Evolutionary conservation across 2,797 vertebrate genomes (phyloP).

Genomic region (Mus caroli): DNA sequence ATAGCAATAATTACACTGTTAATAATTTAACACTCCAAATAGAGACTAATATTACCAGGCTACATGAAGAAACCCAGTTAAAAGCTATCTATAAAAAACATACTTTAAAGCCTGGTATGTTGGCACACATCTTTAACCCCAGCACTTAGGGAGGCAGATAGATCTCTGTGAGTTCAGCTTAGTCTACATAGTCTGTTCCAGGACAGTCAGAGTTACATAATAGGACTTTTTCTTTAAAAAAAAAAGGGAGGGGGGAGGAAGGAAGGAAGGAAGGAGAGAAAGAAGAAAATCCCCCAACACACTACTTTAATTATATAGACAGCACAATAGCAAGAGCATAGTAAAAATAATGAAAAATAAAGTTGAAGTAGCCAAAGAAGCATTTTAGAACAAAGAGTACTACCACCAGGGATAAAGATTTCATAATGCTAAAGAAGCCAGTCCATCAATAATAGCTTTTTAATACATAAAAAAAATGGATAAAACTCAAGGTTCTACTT

Average conservation of each 20-base stretch:
- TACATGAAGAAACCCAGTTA: background rate
- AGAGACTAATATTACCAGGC: background rate
- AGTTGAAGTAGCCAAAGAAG: background rate
- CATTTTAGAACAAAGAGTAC: background rate
- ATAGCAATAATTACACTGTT: background rate
- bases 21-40: background rate
- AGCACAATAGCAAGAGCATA: background rate
- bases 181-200: background rate
- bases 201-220: background rate
- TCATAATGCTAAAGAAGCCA: background rate
- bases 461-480: background rate
- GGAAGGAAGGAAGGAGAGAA: accelerated
- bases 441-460: background rate
- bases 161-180: background rate
- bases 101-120: background rate
- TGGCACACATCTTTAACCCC: background rate
- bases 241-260: accelerated
- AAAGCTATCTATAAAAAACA: background rate
- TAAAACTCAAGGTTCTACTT: background rate
- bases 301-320: background rate
- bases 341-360: background rate
- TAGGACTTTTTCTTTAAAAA: background rate
- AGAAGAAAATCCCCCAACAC: background rate
- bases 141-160: background rate
- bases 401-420: background rate